Conservation (phyloP, 2,888 invertebrate species). For the Machimus atricapillus region DNA sequence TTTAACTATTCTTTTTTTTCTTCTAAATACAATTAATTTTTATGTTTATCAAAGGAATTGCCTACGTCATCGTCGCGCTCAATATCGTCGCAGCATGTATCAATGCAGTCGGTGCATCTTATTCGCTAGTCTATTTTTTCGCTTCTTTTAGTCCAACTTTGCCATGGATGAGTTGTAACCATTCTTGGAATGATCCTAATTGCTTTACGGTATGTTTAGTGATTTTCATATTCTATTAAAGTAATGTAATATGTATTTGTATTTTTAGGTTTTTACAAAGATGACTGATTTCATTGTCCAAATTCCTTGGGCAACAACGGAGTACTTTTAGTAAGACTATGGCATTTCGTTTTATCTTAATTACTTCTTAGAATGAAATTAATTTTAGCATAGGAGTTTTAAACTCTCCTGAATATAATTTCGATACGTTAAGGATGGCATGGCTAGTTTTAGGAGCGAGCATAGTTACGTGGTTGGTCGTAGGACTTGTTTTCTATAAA, state of each 20-base stretch:
- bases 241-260: background rate
- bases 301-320: slow-evolving; percentile 51
- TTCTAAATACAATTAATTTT: background rate
- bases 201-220: slow-evolving; percentile 63
- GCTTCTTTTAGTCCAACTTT: slow-evolving; percentile 72
- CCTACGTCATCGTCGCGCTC: slow-evolving; percentile 81
- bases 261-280: background rate
- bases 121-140: slow-evolving; percentile 81
- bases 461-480: background rate
- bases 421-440: background rate
- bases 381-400: background rate
- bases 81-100: slow-evolving; percentile 83
- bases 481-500: background rate
- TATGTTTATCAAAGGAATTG: slow-evolving; percentile 71
- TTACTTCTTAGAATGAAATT: background rate
- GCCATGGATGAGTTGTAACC: slow-evolving; percentile 81
- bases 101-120: slow-evolving; percentile 83
- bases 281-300: no score
- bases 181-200: slow-evolving; percentile 80
- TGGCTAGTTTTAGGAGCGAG: slow-evolving; percentile 6
- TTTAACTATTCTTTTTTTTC: background rate
- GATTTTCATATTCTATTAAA: background rate
- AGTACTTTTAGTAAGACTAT: slow-evolving; percentile 56
- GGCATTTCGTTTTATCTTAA: background rate
- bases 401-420: background rate